Conservation (phyloP, 2,797 vertebrate genomes). For the Argentina silus region DNA sequence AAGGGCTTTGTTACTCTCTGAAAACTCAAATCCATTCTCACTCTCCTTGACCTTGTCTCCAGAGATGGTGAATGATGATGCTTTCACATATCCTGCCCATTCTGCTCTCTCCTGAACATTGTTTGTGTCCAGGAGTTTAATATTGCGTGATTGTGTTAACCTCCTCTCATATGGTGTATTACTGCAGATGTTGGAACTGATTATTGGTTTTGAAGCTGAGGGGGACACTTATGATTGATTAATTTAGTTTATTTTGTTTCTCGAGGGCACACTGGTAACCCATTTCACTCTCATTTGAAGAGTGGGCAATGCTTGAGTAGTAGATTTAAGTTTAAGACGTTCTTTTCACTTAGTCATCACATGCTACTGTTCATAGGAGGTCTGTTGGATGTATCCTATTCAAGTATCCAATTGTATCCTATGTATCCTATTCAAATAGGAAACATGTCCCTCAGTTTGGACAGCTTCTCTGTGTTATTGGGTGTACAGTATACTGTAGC, state of each 20-base stretch:
- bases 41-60: background rate
- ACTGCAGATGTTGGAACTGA: background rate
- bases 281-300: too few species aligned
- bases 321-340: too few species aligned
- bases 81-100: conserved; percentile 16
- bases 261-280: background rate
- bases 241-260: background rate
- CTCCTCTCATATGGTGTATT: conserved; percentile 20
- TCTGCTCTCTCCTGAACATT: conserved; percentile 3
- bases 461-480: too few species aligned
- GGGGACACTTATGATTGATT: background rate
- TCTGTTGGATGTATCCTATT: too few species aligned
- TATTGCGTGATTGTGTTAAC: conserved; percentile 28
- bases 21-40: background rate
- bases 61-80: background rate
- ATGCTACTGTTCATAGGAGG: too few species aligned
- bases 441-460: too few species aligned
- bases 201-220: conserved; percentile 2
- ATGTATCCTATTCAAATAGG: too few species aligned
- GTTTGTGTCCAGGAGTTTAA: conserved; percentile 8
- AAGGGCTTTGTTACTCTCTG: background rate
- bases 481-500: too few species aligned
- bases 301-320: too few species aligned
- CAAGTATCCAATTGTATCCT: too few species aligned
- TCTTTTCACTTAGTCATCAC: too few species aligned